Evolutionary conservation across 2,797 vertebrate genomes (phyloP), one percentile per base, ranked within the genome.

Genomic region (Mormyrops attenuatus): DNA sequence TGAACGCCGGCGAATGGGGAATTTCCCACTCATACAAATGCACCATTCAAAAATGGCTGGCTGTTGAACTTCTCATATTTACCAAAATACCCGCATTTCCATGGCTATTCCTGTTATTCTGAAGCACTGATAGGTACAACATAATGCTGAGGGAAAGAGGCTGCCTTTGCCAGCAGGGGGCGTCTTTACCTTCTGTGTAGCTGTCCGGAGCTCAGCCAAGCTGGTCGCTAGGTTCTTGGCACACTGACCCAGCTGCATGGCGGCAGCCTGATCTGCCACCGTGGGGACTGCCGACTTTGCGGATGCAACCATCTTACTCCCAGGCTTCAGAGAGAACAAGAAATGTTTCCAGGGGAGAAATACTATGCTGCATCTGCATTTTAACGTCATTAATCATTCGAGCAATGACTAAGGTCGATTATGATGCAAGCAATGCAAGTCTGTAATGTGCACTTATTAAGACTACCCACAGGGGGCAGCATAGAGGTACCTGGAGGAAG

Each of bases 211-310:
- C 93, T 99, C 99, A 0, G 98, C 98, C 91, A 99, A 93, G 93
- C 98, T 98, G 93, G 98, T 99, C 41, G 99, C 99, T 73, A 99
- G 96, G 91, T 99, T 99, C 94, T 99, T 99, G 85, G 98, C 98
- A 93, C 99, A 99, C 87, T 99, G 98, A 91, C 98, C 97, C 89
- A 99, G 95, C 92, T 99, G 99, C 98, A 99, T 99, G 30, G 98
- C 98, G 17, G 99, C 98, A 8, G 99, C 98, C 94, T 99, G 99
- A 90, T 99, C 98, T 2, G 97, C 95, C 92, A 99, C 98, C 0
- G 98, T 99, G 0, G 99, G 99, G 85, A 99, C 98, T 0, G 98
- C 97, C 0, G 99, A 98, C 94, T 99, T 99, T 73, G 98, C 97
- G 1, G 98, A 99, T 0, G 97, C 94, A 92, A 99, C 98, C 98